Conservation (phyloP, 2,888 invertebrate species). For the Eristalis intricaria region DNA sequence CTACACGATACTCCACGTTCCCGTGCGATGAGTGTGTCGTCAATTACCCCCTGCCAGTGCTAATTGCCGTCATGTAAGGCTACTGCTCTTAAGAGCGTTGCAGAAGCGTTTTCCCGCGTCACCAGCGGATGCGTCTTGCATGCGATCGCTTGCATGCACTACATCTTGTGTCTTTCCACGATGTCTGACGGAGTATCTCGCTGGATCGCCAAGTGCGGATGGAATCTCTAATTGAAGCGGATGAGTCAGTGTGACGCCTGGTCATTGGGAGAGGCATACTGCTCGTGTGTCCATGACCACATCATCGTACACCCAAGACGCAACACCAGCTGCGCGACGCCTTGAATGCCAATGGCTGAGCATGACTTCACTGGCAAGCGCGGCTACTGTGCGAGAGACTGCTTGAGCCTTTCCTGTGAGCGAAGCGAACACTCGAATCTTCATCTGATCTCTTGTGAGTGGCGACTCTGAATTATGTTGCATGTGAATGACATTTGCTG, state of each 20-base stretch:
- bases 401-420: background rate
- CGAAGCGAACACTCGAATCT: slow-evolving; percentile 5
- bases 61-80: slow-evolving; percentile 54
- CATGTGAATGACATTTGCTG: slow-evolving; percentile 63
- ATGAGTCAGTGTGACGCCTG: slow-evolving; percentile 62
- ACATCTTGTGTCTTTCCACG: slow-evolving; percentile 7
- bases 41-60: slow-evolving; percentile 36
- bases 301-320: slow-evolving; percentile 6
- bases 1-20: slow-evolving; percentile 17
- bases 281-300: slow-evolving; percentile 35
- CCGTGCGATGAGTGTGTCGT: slow-evolving; percentile 30
- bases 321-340: slow-evolving; percentile 39
- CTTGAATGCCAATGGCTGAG: slow-evolving; percentile 65
- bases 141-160: slow-evolving; percentile 24
- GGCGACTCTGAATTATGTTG: slow-evolving; percentile 30
- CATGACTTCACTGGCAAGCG: slow-evolving; percentile 38
- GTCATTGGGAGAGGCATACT: slow-evolving; percentile 28
- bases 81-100: slow-evolving; percentile 23
- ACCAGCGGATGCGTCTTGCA: slow-evolving; percentile 17
- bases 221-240: slow-evolving; percentile 62
- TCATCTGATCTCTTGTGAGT: slow-evolving; percentile 48
- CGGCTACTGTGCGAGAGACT: slow-evolving; percentile 22
- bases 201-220: slow-evolving; percentile 35
- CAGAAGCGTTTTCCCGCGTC: slow-evolving; percentile 40
- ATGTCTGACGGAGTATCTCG: slow-evolving; percentile 11